Evolutionary conservation across 2,888 invertebrate genomes (phyloP), one percentile per base, ranked within the genome.

Genomic region (Nephrocerus scutellatus): DNA sequence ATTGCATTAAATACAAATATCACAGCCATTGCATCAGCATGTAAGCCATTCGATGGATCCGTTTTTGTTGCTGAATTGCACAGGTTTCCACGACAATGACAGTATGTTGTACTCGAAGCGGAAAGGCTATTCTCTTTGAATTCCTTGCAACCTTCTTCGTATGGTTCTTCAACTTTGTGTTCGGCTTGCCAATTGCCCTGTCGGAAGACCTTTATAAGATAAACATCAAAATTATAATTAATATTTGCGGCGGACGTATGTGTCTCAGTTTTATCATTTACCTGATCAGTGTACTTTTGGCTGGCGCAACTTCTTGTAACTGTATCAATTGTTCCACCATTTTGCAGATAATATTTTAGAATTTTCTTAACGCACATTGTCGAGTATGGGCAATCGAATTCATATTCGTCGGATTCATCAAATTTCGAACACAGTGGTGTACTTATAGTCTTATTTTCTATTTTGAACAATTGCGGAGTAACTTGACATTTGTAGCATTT

Each of bases 351-450:
- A 13, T 78, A 72, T 49, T 74, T 73, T 46, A 77, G 77, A 32
- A 80, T 78, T 56, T 78, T 79, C 62, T 87, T 89, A 72, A 82
- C 76, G 59, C 89, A 90, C 73, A 86, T 80, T 2, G 88, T 87
- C 2, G 89, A 89, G 58, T 75, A 80, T 2, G 83, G 82, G 60
- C 89, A 90, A 46, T 82, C 77, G 5, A 81, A 76, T 44, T 82
- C 75, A 64, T 76, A 90, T 50, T 73, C 73, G 6, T 74, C 70
- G 3, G 82, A 79, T 51, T 77, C 74, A 60, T 87, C 82, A 62
- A 89, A 89, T 56, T 82, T 77, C 6, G 80, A 74, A 62, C 89
- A 90, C 25, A 84, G 70, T 35, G 76, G 73, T 48, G 76, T 77
- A 46, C 75, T 74, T 57, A 79, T 78, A 53, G 72, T 73, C 22